These are phyloP conservation scores for Hyposoter didymator DNA, from an alignment of 2,888 invertebrate species.

Conservation along the genomic window DNA sequence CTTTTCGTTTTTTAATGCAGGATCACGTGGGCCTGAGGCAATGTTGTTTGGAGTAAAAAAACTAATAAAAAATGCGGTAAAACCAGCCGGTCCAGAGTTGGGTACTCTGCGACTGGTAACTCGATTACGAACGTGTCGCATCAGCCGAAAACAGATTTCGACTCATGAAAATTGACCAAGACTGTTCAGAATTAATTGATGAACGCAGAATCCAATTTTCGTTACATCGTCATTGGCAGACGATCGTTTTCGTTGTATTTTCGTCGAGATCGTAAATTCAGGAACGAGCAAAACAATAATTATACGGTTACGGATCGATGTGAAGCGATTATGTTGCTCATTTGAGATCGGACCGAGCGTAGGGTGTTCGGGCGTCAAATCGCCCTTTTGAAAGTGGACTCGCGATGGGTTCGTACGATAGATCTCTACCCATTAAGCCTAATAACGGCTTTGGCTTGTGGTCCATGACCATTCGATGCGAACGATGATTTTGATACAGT, in stretches of 20 bases:
- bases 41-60: too few relatives aligned
- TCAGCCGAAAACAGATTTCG: neutral
- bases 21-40: too few relatives aligned
- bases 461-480: constrained; percentile 59
- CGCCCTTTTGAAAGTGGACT: constrained; percentile 61
- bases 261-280: neutral
- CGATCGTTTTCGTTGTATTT: neutral
- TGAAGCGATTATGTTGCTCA: constrained; percentile 10
- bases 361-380: constrained; percentile 37
- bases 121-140: neutral
- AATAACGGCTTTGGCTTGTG: constrained; percentile 53
- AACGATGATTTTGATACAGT: constrained; percentile 57
- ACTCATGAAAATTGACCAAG: neutral
- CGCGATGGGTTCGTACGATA: constrained; percentile 36
- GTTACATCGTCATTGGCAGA: too few relatives aligned
- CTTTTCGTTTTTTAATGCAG: too few relatives aligned
- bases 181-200: neutral
- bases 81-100: too few relatives aligned
- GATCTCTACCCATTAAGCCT: constrained; percentile 57
- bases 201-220: too few relatives aligned
- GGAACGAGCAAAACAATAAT: neutral
- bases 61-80: too few relatives aligned
- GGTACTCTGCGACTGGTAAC: neutral
- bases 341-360: constrained; percentile 13
- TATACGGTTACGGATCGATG: neutral